Conservation (phyloP, 2,113 vertebrate species). For the Pycnonotus jocosus region DNA sequence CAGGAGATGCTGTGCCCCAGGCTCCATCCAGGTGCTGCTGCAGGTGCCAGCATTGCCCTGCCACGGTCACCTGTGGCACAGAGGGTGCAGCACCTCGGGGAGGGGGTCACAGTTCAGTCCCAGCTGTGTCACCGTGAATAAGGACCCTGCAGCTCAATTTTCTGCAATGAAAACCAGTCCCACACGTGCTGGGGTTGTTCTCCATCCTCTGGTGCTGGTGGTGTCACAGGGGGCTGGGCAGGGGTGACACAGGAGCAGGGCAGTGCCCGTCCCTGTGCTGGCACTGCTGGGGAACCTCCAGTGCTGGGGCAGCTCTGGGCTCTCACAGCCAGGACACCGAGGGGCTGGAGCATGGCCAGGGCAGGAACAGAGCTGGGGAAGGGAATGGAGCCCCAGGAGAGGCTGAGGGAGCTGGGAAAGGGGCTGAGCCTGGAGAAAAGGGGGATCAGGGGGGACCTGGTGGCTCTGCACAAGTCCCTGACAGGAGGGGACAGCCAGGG, state of each 20-base stretch:
- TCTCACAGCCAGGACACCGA: fast-evolving
- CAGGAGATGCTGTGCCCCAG: background rate
- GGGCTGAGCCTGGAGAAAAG: background rate
- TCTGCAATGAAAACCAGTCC: background rate
- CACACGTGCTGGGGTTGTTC: background rate
- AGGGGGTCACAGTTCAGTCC: background rate
- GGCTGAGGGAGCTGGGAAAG: background rate
- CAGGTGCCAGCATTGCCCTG: background rate
- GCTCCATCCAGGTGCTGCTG: background rate
- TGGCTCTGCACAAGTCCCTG: background rate
- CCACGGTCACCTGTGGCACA: fast-evolving
- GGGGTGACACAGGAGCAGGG: background rate
- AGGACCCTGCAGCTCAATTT: fast-evolving
- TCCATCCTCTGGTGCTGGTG: background rate
- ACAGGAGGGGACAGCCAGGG: background rate
- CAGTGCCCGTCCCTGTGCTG: background rate
- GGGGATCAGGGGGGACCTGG: background rate
- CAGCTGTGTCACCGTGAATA: fast-evolving
- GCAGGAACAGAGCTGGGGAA: fast-evolving
- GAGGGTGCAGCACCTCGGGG: background rate
- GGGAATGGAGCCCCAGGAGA: background rate
- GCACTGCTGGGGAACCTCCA: background rate
- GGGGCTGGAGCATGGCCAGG: background rate
- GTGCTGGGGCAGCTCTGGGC: background rate
- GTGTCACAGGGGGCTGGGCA: background rate